Base-by-base conservation (phyloP, 2,888 invertebrate species). In the Brenthis ino region DNA sequence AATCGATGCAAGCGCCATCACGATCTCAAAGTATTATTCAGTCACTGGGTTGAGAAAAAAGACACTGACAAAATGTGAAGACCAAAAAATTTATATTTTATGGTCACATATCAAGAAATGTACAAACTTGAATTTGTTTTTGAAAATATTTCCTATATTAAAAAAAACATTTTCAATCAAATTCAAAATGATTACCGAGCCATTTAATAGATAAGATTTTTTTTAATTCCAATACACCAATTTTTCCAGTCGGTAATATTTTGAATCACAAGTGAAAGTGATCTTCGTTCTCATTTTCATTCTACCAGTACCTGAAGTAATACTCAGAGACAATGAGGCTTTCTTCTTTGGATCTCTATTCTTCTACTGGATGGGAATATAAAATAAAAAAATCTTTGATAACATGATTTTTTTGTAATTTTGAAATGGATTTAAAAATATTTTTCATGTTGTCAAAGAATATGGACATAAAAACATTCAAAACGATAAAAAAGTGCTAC, bases 251-350 rank as follows among this genome's bases (percentile, higher is more conserved):
- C 24, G 3, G 37, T 28, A 11, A 16, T 48, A 55, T 33, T 33
- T 28, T 14, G 6, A 28, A 13, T 64, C 65, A 64, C 65, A 61
- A 70, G 74, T 70, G 69, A 67, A 67, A 77, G 80, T 79, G 77
- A 71, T 65, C 77, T 76, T 72, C 63, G 69, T 74, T 78, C 82
- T 82, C 79, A 58, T 76, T 80, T 74, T 67, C 75, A 82, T 77
- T 79, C 81, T 93, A 96, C 98, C 98, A 98, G 98, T 98, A 98
- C 98, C 98, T 98, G 98, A 98, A 98, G 98, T 98, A 98, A 98
- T 98, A 98, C 98, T 72, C 70, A 70, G 70, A 72, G 53, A 63
- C 72, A 70, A 70, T 70, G 70, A 20, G 69, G 65, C 67, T 28
- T 13, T 47, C 33, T 60, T 65, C 67, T 72, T 63, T 67, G 37